Base-by-base conservation (phyloP, 2,113 vertebrate genomes). In the Vireo altiloquus region DNA sequence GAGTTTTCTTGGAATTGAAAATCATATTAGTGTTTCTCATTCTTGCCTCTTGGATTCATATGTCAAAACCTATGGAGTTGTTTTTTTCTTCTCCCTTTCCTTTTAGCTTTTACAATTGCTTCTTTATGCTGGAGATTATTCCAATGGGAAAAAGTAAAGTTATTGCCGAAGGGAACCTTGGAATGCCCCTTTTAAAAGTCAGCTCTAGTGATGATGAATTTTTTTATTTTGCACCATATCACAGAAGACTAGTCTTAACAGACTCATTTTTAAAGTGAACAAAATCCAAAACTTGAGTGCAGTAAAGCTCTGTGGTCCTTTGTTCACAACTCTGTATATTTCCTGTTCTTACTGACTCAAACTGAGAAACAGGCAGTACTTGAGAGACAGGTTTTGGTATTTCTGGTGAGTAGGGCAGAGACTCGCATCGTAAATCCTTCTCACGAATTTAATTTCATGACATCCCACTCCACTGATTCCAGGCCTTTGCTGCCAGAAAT, bases 401-500 rank as follows among this genome's bases (percentile, higher is more conserved):
- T 94, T 94, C 92, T 28, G 66, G 84, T 80, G 89, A 92, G 75
- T 4, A 85, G 81, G 78, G 60, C 92, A 95, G 91, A 82, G 79
- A 60, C 86, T 71, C 31, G 2, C 46, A 33, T 74, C 3, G 2
- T 80, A 95, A 96, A 96, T 96, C 90, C 93, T 94, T 81, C 76
- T 79, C 60, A 24, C 92, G 64, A 71, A 31, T 88, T 82, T 93
- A 75, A 83, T 96, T 93, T 95, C 84, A 35, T 93, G 92, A 93
- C 82, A 93, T 94, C 91, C 49, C 65, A 71, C 91, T 95, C 69
- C 77, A 81, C 87, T 85, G 82, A 95, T 94, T 91, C 71, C 42
- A 88, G 72, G 76, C 71, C 87, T 95, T 70, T 88, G 87, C 95
- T 96, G 92, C 79, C 95, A 96, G 92, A 90, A 96, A 80, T 97